Evolutionary conservation across 1,140 invertebrate species (phyloP).

Genomic region (Atopsyche davidsoni): DNA sequence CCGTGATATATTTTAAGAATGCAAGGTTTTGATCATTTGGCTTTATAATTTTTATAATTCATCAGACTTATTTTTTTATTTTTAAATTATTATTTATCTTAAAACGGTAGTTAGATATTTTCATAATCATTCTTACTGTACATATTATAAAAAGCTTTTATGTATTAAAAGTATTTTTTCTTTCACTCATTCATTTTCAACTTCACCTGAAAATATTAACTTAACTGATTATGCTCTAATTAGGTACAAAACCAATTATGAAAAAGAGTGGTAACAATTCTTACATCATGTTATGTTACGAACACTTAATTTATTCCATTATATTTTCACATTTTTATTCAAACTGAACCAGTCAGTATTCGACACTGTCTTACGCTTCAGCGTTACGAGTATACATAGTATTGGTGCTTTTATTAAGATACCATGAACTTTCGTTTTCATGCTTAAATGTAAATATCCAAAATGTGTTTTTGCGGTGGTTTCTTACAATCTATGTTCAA

Average conservation of each 20-base stretch:
- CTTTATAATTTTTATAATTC: too few relatives aligned
- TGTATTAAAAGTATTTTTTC: too few relatives aligned
- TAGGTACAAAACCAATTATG: conserved; percentile 20
- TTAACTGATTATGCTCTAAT: conserved; percentile 10
- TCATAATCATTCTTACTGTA: too few relatives aligned
- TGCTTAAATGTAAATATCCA: conserved; percentile 1
- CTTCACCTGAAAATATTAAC: too few relatives aligned
- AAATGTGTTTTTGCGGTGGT: conserved; percentile 29
- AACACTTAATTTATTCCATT: conserved; percentile 23
- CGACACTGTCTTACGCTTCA: conserved; percentile 11
- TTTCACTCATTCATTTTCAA: too few relatives aligned
- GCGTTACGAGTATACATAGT: too few relatives aligned
- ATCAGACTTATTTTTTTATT: too few relatives aligned
- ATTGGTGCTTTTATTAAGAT: conserved; percentile 6
- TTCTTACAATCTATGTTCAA: conserved; percentile 29
- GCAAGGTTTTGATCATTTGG: too few relatives aligned
- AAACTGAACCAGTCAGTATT: conserved; percentile 10
- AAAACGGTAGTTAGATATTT: too few relatives aligned
- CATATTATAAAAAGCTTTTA: too few relatives aligned
- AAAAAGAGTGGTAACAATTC: conserved; percentile 3
- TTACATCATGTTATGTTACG: conserved; percentile 18
- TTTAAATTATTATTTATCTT: too few relatives aligned
- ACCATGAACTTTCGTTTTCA: neutral
- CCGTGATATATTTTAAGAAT: too few relatives aligned
- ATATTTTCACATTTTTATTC: conserved; percentile 18